Conservation (phyloP, 2,797 vertebrate species). For the Hippocampus kuda region DNA sequence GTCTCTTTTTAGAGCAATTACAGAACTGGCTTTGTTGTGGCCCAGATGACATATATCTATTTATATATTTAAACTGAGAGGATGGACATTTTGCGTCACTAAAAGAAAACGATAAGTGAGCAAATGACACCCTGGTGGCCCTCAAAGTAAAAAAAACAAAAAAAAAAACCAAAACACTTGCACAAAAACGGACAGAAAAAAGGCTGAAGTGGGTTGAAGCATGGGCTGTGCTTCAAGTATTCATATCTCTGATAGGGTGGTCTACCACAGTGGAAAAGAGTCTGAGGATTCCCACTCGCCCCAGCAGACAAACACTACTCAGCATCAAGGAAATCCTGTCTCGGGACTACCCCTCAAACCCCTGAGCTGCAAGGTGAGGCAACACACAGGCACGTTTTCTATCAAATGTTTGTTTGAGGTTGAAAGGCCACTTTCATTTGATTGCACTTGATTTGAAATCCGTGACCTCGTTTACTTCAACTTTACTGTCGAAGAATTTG, state of each 20-base stretch:
- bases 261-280: constrained; percentile 85
- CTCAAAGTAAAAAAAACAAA: constrained; percentile 48
- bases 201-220: constrained; percentile 74
- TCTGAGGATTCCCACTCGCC: constrained; percentile 84
- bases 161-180: constrained; percentile 37
- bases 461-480: neutral
- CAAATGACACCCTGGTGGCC: constrained; percentile 53
- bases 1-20: constrained; percentile 56
- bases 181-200: constrained; percentile 46
- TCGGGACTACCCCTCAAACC: constrained; percentile 83
- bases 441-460: neutral
- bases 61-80: constrained; percentile 28
- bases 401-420: neutral
- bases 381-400: constrained; percentile 4
- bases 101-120: constrained; percentile 25
- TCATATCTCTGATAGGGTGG: constrained; percentile 87
- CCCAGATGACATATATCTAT: constrained; percentile 47
- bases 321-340: constrained; percentile 80
- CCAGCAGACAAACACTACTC: constrained; percentile 82
- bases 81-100: constrained; percentile 37
- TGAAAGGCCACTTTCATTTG: neutral
- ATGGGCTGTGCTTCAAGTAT: constrained; percentile 99
- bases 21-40: constrained; percentile 56
- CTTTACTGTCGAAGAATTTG: neutral
- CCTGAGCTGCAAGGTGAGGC: constrained; percentile 80